Conservation (phyloP, 2,113 vertebrate species). For the Egretta garzetta region DNA sequence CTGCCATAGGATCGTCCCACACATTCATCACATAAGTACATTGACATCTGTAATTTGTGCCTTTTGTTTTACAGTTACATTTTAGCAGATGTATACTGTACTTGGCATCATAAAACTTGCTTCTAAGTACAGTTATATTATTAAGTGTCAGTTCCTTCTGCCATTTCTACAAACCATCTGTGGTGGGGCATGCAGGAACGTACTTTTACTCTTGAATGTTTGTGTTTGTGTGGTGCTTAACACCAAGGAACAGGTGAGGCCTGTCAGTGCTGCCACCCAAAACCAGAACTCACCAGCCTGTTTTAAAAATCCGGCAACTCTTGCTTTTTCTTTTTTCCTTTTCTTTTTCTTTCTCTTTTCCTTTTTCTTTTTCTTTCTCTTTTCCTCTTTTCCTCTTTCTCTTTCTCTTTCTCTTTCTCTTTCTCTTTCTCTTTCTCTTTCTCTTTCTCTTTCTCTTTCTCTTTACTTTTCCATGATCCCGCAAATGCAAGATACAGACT, state of each 20-base stretch:
- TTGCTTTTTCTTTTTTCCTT: no score
- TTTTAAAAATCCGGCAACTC: neutral
- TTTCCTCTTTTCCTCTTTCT: neutral
- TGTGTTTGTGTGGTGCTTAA: neutral
- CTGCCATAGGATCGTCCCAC: neutral
- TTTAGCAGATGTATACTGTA: neutral
- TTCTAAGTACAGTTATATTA: neutral
- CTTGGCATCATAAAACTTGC: neutral
- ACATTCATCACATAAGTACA: neutral
- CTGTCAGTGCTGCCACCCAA: neutral
- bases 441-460: neutral
- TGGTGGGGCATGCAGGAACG: fast-evolving
- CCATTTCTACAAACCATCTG: neutral
- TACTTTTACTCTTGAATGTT: neutral
- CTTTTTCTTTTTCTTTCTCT: neutral
- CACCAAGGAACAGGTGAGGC: neutral
- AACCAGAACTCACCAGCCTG: neutral
- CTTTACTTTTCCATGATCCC: neutral
- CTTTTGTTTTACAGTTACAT: neutral
- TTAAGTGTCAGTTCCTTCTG: neutral
- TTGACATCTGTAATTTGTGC: neutral
- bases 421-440: neutral
- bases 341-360: neutral
- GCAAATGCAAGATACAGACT: neutral
- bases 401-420: neutral